A percentile compares a stretch with the other conserved stretches of the same genome.
These are phyloP conservation scores for Spodoptera exigua DNA, from an alignment of 2,888 invertebrate species.

Conservation along the genomic window DNA sequence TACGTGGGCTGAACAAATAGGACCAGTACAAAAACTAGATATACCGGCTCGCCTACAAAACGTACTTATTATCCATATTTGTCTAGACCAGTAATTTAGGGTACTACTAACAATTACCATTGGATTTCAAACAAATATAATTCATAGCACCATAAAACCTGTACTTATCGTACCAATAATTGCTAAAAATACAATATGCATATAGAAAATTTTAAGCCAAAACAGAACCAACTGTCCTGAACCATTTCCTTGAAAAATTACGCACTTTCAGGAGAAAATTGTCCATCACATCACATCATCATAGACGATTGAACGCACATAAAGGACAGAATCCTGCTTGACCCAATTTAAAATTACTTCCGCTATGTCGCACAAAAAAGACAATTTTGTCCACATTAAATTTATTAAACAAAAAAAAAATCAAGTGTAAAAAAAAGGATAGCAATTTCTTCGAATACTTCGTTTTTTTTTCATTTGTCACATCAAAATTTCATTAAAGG, in stretches of 20 bases:
- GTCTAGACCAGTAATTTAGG: slow-evolving; percentile 30
- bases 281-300: too few species aligned
- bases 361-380: not conserved
- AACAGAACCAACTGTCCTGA: too few species aligned
- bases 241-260: too few species aligned
- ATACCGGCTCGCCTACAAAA: slow-evolving; percentile 46
- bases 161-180: too few species aligned
- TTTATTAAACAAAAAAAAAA: not conserved
- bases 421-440: too few species aligned
- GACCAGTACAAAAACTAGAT: slow-evolving; percentile 47
- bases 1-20: slow-evolving; percentile 43
- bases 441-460: too few species aligned
- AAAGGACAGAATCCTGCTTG: not conserved
- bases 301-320: too few species aligned
- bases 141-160: not conserved
- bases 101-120: slow-evolving; percentile 31
- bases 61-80: slow-evolving; percentile 46
- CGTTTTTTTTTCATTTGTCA: not conserved
- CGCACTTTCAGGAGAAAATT: too few species aligned
- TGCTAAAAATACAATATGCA: too few species aligned
- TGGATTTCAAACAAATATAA: slow-evolving; percentile 2
- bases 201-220: too few species aligned
- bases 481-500: not conserved
- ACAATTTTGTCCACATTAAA: not conserved
- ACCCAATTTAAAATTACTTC: slow-evolving; percentile 6